Conservation (phyloP, 2,113 vertebrate genomes). For the Illadopsis cleaveri region DNA sequence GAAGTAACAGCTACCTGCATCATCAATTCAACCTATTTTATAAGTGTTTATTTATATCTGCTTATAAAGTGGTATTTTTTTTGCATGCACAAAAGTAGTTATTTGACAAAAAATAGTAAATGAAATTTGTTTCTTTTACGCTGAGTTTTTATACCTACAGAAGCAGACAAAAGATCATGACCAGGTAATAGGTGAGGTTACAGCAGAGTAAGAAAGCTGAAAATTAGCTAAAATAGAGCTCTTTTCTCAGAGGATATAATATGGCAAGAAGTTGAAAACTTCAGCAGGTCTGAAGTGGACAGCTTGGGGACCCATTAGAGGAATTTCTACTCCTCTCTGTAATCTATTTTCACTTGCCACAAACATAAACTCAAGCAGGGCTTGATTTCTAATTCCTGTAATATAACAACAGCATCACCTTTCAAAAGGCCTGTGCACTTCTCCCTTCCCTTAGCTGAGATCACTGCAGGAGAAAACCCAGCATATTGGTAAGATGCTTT, state of each 20-base stretch:
- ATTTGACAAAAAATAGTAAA: not conserved
- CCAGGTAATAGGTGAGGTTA: not conserved
- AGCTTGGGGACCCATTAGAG: not conserved
- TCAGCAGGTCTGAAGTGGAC: not conserved
- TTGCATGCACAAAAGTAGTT: not conserved
- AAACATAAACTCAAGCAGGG: not conserved
- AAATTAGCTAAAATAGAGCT: not conserved
- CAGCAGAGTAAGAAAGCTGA: not conserved
- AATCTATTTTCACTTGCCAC: not conserved
- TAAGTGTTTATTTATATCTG: not conserved
- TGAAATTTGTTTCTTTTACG: not conserved
- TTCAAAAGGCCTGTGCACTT: not conserved
- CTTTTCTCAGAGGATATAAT: not conserved
- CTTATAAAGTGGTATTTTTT: not conserved
- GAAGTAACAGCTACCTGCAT: not conserved
- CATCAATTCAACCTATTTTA: not conserved
- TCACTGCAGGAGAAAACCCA: not conserved
- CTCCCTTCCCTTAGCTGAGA: not conserved
- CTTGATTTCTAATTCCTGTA: not conserved
- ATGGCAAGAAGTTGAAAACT: not conserved
- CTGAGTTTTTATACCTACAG: not conserved
- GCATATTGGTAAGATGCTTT: not conserved
- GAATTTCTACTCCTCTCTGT: not conserved
- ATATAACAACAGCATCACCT: not conserved
- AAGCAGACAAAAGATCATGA: not conserved